These are phyloP conservation scores for Malacoctenus gilli DNA, from an alignment of 2,797 vertebrate genomes.

Conservation along the genomic window DNA sequence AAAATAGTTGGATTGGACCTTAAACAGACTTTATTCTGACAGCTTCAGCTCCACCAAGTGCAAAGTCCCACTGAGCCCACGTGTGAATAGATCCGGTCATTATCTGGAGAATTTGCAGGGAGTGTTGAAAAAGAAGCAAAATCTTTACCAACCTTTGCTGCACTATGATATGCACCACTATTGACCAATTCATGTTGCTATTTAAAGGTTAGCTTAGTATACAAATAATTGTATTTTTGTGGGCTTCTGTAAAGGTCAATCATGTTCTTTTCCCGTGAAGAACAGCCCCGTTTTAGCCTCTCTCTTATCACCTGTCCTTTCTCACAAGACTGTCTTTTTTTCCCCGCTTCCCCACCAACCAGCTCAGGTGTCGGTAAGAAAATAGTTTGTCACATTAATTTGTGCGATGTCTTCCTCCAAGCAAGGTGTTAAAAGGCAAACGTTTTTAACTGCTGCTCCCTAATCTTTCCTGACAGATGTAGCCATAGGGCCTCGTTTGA, in stretches of 20 bases:
- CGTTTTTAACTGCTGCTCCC: constrained; percentile 60
- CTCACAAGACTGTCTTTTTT: not conserved
- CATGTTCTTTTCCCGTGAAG: constrained; percentile 33
- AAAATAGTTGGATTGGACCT: too few relatives aligned
- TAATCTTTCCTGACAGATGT: constrained; percentile 82
- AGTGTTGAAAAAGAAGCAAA: not conserved
- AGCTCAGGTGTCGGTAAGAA: constrained; percentile 61
- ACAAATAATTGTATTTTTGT: constrained; percentile 39
- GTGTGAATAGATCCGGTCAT: too few relatives aligned
- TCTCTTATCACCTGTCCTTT: constrained; percentile 26
- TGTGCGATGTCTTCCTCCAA: constrained; percentile 64
- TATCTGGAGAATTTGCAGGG: too few relatives aligned
- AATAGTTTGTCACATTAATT: constrained; percentile 66
- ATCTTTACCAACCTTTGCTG: constrained; percentile 18
- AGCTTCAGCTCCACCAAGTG: too few relatives aligned
- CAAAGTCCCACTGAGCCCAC: too few relatives aligned
- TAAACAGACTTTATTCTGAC: too few relatives aligned
- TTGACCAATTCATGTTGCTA: constrained; percentile 37
- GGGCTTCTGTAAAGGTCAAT: constrained; percentile 52
- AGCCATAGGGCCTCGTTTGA: constrained; percentile 78
- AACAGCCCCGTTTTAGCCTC: constrained; percentile 31
- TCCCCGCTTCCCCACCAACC: constrained; percentile 19
- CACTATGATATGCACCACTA: constrained; percentile 28
- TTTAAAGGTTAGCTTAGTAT: constrained; percentile 58
- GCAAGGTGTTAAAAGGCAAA: constrained; percentile 67